Evolutionary conservation across 1,140 invertebrate species (phyloP).

Genomic region (Trichonephila clavipes): DNA sequence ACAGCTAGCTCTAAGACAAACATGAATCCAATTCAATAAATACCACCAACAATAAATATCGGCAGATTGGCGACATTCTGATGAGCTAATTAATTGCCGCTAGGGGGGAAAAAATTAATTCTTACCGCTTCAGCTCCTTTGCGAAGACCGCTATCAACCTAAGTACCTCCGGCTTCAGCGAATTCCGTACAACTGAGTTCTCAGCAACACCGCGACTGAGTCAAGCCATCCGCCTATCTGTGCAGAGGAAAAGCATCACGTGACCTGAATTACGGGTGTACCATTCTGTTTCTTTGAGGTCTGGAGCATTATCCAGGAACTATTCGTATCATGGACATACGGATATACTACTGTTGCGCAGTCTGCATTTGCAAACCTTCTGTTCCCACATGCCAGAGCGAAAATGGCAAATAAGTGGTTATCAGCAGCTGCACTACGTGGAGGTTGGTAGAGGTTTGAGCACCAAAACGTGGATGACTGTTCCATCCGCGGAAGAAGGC

Average conservation of each 20-base stretch:
- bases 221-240: constrained; percentile 64
- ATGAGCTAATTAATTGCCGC: background rate
- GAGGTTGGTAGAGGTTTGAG: constrained; percentile 15
- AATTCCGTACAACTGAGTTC: constrained; percentile 61
- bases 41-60: background rate
- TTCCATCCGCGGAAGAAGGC: constrained; percentile 40
- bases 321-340: constrained; percentile 33
- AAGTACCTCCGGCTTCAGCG: constrained; percentile 51
- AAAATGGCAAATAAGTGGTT: constrained; percentile 14
- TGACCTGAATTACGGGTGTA: constrained; percentile 67
- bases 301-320: constrained; percentile 35
- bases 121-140: constrained; percentile 11
- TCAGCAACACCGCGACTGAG: constrained; percentile 38
- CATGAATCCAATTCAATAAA: background rate
- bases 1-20: background rate
- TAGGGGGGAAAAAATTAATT: background rate
- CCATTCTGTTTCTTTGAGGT: constrained; percentile 38
- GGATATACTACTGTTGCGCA: constrained; percentile 23
- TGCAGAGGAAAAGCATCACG: constrained; percentile 58
- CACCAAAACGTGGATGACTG: background rate
- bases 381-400: constrained; percentile 3
- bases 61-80: background rate
- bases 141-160: background rate
- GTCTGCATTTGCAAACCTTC: constrained; percentile 14
- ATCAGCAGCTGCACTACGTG: constrained; percentile 25